Evolutionary conservation across 2,888 invertebrate genomes (phyloP).

Genomic region (Nomada hirtipes): DNA sequence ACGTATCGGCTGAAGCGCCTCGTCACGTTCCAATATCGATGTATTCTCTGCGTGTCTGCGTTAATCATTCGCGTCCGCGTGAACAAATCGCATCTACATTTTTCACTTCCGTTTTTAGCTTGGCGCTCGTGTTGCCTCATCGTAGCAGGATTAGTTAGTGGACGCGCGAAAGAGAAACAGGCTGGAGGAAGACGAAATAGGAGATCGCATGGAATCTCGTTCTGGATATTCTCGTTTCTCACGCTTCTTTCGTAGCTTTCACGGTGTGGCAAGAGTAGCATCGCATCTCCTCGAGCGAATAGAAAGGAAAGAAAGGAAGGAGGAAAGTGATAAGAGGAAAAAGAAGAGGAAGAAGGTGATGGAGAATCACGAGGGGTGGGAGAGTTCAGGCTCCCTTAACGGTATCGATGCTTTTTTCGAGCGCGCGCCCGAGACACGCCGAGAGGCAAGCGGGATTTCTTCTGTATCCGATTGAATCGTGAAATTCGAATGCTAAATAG

Average conservation of each 20-base stretch:
- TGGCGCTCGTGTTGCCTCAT: background rate
- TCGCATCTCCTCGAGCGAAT: background rate
- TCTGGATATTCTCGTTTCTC: slow-evolving; percentile 42
- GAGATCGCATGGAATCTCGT: slow-evolving; percentile 35
- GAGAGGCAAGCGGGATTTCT: slow-evolving; percentile 13
- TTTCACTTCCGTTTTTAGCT: slow-evolving; percentile 2
- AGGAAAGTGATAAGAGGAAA: background rate
- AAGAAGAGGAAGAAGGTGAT: background rate
- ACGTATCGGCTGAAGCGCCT: background rate
- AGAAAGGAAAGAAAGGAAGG: slow-evolving; percentile 7
- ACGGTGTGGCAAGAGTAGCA: background rate
- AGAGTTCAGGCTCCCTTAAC: slow-evolving; percentile 76
- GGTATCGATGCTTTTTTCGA: slow-evolving; percentile 74
- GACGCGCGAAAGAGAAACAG: background rate
- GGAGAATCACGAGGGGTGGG: background rate
- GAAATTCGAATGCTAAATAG: slow-evolving; percentile 16
- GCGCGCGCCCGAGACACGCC: background rate
- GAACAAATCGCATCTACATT: background rate
- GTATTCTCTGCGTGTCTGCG: background rate
- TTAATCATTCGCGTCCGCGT: background rate
- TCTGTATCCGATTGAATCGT: slow-evolving; percentile 3
- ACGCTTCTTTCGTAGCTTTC: slow-evolving; percentile 43
- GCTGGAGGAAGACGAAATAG: background rate
- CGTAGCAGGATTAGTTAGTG: background rate
- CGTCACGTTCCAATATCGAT: background rate